Base-by-base conservation (phyloP, 2,113 vertebrate species). In the Equus przewalskii region DNA sequence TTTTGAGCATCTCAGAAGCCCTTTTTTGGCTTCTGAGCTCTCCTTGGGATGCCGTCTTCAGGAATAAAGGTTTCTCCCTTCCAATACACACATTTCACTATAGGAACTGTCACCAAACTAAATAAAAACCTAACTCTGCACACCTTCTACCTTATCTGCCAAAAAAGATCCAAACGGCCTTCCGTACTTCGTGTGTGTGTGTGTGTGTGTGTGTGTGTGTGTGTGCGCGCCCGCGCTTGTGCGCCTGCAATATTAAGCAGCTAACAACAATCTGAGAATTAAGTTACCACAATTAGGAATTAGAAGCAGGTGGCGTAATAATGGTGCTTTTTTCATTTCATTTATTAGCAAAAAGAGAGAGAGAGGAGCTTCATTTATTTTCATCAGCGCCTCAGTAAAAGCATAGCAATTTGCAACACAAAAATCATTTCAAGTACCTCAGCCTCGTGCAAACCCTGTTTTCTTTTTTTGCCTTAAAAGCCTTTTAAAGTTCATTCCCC, bases 291-390 rank as follows among this genome's bases (percentile, higher is more conserved):
- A 99, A 98, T 99, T 99, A 99, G 98, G 98, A 99, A 98, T 98
- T 98, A 98, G 99, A 99, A 99, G 98, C 99, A 99, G 99, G 99
- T 99, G 99, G 99, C 98, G 98, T 98, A 98, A 99, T 99, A 99
- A 99, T 99, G 98, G 98, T 98, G 99, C 98, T 98, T 98, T 98
- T 98, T 98, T 98, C 99, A 98, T 99, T 99, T 99, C 95, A 96
- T 97, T 98, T 97, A 98, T 98, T 98, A 97, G 97, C 95, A 94
- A 97, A 97, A 95, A 93, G 98, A 97, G 95, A 95, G 95, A 87
- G 96, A 90, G 95, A 92, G 95, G 98, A 98, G 98, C 98, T 98
- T 98, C 98, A 98, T 98, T 98, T 99, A 98, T 99, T 99, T 99
- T 98, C 98, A 99, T 99, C 98, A 98, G 98, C 98, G 98, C 98